These are phyloP conservation scores for Chydorus sphaericus DNA, from an alignment of 2,888 invertebrate genomes.

Conservation along the genomic window DNA sequence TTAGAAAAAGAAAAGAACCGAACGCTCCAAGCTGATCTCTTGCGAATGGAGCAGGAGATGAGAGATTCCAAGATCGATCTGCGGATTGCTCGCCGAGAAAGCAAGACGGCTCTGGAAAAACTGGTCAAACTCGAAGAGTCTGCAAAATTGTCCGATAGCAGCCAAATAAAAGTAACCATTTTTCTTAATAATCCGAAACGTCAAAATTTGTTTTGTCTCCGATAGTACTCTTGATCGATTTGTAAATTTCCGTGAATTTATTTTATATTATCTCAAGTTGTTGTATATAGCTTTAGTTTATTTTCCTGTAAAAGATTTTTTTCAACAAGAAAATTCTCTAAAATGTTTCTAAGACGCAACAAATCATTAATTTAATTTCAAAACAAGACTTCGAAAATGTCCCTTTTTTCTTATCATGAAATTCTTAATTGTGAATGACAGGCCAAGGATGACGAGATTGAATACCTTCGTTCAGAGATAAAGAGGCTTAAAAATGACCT, in stretches of 20 bases:
- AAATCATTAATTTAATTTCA: too few relatives aligned
- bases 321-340: too few relatives aligned
- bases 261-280: too few relatives aligned
- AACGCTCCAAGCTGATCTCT: constrained; percentile 49
- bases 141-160: constrained; percentile 36
- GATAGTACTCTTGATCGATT: too few relatives aligned
- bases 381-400: too few relatives aligned
- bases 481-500: constrained; percentile 5
- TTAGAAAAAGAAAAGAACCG: constrained; percentile 51
- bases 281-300: too few relatives aligned
- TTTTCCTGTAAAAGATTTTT: neutral
- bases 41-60: constrained; percentile 48
- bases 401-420: too few relatives aligned
- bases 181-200: too few relatives aligned
- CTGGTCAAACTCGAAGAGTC: constrained; percentile 24
- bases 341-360: too few relatives aligned
- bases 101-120: constrained; percentile 39
- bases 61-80: constrained; percentile 46
- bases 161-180: constrained; percentile 36
- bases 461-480: neutral
- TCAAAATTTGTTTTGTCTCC: too few relatives aligned
- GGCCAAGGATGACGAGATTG: neutral
- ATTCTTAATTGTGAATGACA: neutral
- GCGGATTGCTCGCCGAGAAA: constrained; percentile 42
- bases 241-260: too few relatives aligned